Evolutionary conservation across 1,140 invertebrate genomes (phyloP).

Genomic region (Radopholus similis): DNA sequence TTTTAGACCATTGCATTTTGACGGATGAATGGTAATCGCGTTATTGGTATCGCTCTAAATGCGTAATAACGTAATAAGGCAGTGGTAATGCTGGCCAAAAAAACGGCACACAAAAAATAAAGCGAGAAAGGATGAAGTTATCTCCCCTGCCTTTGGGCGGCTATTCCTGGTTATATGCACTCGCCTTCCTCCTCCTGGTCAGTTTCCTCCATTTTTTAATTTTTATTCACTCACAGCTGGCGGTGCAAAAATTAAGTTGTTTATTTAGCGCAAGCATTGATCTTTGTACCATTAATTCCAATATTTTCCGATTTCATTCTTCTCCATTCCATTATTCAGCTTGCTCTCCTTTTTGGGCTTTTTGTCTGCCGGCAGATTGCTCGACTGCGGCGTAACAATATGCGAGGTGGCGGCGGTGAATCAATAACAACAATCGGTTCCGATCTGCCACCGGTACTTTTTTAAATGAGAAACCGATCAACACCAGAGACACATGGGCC

Average conservation of each 20-base stretch:
- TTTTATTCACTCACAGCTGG: too few relatives aligned
- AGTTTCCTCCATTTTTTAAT: conserved; percentile 14
- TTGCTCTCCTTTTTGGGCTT: conserved; percentile 34
- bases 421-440: conserved; percentile 18
- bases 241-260: too few relatives aligned
- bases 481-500: neutral
- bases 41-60: too few relatives aligned
- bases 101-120: too few relatives aligned
- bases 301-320: neutral
- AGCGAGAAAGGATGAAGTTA: too few relatives aligned
- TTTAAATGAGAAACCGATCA: neutral
- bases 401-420: conserved; percentile 14
- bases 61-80: too few relatives aligned
- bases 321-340: conserved; percentile 17
- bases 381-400: conserved; percentile 43
- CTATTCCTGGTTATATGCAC: conserved; percentile 38
- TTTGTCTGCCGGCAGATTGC: conserved; percentile 49
- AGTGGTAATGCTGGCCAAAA: too few relatives aligned
- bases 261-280: too few relatives aligned
- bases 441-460: conserved; percentile 38
- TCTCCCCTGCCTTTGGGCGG: conserved; percentile 33
- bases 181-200: conserved; percentile 43
- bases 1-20: too few relatives aligned
- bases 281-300: neutral
- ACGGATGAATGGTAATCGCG: too few relatives aligned